Base-by-base conservation (phyloP, 1,140 invertebrate species). In the Ganaspis sp. region DNA sequence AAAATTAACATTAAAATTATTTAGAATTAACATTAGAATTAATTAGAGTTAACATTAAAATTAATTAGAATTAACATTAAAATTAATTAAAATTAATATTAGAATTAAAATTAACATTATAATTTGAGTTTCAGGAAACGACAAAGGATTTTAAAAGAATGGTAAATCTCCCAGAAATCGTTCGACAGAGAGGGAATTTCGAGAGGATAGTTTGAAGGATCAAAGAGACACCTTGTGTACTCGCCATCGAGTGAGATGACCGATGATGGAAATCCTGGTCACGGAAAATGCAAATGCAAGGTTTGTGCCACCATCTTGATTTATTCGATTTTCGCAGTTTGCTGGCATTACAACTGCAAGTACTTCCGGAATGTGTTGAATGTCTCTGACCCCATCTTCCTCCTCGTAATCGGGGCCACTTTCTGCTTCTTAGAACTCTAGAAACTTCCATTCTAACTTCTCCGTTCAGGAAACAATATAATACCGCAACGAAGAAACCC, bases 401-500 rank as follows among this genome's bases (percentile, higher is more conserved):
- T 9, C 77, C 72, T 0, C 79, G 77, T 0, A 86, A 17, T 6
- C 82, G 85, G 2, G 82, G 82, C 73, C 87, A 87, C 9, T 80
- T 89, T n/a, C 84, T 73, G 11, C 84, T 85, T 1, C 85, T 77
- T 9, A 90, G 34, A 0, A 80, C 78, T 4, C 86, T 79, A 11
- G 88, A 84, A 12, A 94, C 81, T 81, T 94, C 93, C 3, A 90
- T 79, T 49, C 93, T 90, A 0, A 95, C 94, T 86, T 95, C 93
- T 0, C 92, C 93, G 85, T 95, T 95, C 70, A 94, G 87, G 73
- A 95, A 94, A 86, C 94, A 95, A 84, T 95, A 95, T 26, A 95
- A 87, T 34, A 95, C 90, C 0, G 94, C 93, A 12, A 95, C 94
- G 81, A 95, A 94, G 80, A 94, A 94, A 40, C 95, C 95, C 94